Conservation (phyloP, 2,797 vertebrate species). For the Labeo calbasu region DNA sequence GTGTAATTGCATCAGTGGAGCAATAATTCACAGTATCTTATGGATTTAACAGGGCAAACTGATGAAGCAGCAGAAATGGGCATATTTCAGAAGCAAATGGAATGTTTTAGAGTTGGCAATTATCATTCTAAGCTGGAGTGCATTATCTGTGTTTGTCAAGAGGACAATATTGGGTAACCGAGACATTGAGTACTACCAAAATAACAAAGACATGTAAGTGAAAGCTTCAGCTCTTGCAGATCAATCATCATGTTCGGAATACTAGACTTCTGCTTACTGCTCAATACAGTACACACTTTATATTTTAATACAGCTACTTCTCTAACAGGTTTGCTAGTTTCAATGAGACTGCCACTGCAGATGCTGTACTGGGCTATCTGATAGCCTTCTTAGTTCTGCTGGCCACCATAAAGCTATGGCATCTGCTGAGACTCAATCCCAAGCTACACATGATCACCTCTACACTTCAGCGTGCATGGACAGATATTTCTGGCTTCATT, state of each 20-base stretch:
- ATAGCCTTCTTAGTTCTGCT: conserved; percentile 93
- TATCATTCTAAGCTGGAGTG: conserved; percentile 91
- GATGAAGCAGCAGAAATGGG: conserved; percentile 84
- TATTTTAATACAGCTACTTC: neutral
- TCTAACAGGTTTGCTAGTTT: conserved; percentile 85
- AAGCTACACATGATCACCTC: conserved; percentile 94
- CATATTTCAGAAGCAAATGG: conserved; percentile 90
- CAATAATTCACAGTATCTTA: neutral
- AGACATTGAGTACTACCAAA: conserved; percentile 86
- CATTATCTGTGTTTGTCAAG: conserved; percentile 88
- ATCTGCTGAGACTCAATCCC: conserved; percentile 92
- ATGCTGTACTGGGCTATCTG: conserved; percentile 89
- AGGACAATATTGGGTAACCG: conserved; percentile 83
- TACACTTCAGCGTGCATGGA: conserved; percentile 88
- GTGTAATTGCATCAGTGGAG: neutral
- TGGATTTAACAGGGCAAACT: conserved; percentile 81
- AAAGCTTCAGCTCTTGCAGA: neutral
- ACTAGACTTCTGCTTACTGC: neutral
- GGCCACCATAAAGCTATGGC: conserved; percentile 94
- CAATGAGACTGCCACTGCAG: conserved; percentile 88
- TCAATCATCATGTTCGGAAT: neutral
- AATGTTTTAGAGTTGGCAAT: conserved; percentile 89
- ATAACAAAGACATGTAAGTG: conserved; percentile 85
- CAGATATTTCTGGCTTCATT: conserved; percentile 93
- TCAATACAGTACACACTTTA: neutral